Evolutionary conservation across 2,113 vertebrate genomes (phyloP), one percentile per base, ranked within the genome.

Genomic region (Calyptomena viridis): DNA sequence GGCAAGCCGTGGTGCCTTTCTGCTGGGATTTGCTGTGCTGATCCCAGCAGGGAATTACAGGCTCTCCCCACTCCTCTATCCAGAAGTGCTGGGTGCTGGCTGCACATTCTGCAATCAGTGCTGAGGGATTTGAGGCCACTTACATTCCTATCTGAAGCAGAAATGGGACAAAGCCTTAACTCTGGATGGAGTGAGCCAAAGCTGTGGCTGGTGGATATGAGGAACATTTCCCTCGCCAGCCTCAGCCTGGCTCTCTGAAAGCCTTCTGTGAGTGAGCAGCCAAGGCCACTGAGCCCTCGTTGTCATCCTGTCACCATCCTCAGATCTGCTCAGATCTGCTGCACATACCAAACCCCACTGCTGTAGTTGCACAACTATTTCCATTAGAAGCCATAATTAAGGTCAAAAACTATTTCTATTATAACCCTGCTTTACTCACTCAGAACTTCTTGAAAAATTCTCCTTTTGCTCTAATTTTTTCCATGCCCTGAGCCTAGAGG

Each of bases 351-450:
- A 92, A 88, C 37, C 88, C 93, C 75, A 8, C 88, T 84, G 90
- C 93, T 91, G 93, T 91, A 79, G 64, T n/a, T 89, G 94, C 95
- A 93, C 87, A 92, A 68, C 50, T 68, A 33, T 84, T 81, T 93
- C 94, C 80, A 89, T 95, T 97, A 96, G 83, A 97, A 94, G 69
- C 90, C 87, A 62, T 95, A 97, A 97, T 97, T 97, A 97, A 96
- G 97, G 95, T 92, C 90, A 87, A 96, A 96, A 92, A 60, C 76
- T 87, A 89, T 95, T 93, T 96, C 85, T 90, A 73, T 89, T 94
- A 86, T 30, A 95, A 84, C 91, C 47, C 63, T 49, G 31, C 83
- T 90, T 89, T 71, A 68, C 63, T 93, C 74, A n/a, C 53, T 96
- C 55, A 10, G 72, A 96, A 80, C 86, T 91, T 83, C 78, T 74